Percentiles rank a stretch among this genome's conserved stretches.
phyloP scores from a whole-genome alignment of 2,113 vertebrate genomes.

The Anolis sagrei region DNA sequence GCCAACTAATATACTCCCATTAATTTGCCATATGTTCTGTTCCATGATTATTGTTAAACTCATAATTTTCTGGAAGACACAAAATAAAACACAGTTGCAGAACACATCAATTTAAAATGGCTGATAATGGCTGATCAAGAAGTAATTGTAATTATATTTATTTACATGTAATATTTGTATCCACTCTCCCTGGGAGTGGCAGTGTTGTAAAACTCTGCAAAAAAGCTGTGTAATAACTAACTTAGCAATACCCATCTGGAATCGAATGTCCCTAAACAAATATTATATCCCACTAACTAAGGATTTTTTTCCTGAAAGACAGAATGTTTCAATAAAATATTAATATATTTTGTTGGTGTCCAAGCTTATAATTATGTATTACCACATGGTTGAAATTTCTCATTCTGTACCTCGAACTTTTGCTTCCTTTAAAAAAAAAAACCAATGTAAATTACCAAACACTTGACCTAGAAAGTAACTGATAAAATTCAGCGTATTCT shows the following conservation, averaged over 20 bases:
- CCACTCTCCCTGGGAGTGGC: background rate
- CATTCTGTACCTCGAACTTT: background rate
- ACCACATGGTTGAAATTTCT: background rate
- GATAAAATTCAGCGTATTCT: background rate
- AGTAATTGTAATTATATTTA: conserved; percentile 33
- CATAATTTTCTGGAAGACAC: background rate
- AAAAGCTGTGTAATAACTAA: conserved; percentile 1
- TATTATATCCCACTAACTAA: background rate
- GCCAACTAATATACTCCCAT: background rate
- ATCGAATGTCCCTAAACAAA: background rate
- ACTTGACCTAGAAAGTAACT: background rate
- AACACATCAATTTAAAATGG: conserved; percentile 32
- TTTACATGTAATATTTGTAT: background rate
- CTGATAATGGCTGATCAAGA: conserved; percentile 11
- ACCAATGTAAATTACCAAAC: background rate
- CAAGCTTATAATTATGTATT: background rate
- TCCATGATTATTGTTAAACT: background rate
- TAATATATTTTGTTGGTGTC: background rate
- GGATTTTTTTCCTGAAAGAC: too few relatives aligned
- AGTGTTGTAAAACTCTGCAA: conserved; percentile 4
- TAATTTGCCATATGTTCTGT: background rate
- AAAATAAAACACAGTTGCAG: conserved; percentile 21
- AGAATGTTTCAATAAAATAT: conserved; percentile 17
- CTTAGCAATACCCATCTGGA: background rate
- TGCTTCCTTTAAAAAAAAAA: background rate